Conservation (phyloP, 2,888 invertebrate species). For the Brachypalpus laphriformis region DNA sequence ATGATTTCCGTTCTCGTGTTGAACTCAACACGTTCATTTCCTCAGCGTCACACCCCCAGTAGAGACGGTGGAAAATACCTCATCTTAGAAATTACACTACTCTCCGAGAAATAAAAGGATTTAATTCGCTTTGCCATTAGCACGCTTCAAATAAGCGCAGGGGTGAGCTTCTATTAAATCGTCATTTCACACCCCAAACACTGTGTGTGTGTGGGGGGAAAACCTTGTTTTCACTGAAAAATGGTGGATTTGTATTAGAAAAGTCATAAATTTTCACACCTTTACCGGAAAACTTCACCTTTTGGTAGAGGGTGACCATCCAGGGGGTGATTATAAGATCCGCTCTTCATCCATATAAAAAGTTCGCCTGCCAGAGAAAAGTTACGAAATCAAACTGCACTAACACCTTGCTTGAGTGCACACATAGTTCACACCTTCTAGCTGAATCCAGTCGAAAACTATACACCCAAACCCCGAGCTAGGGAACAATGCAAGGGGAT, state of each 20-base stretch:
- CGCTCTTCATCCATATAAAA: conserved; percentile 23
- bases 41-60: conserved; percentile 25
- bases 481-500: neutral
- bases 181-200: conserved; percentile 41
- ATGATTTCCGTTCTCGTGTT: conserved; percentile 73
- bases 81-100: conserved; percentile 65
- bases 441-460: conserved; percentile 27
- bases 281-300: conserved; percentile 35
- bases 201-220: neutral
- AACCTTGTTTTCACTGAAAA: conserved; percentile 38
- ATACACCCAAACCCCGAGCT: neutral
- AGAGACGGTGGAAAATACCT: conserved; percentile 26
- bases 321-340: conserved; percentile 36
- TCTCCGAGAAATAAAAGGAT: conserved; percentile 62
- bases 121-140: conserved; percentile 73
- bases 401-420: conserved; percentile 23
- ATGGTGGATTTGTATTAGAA: conserved; percentile 18
- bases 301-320: neutral
- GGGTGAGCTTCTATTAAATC: conserved; percentile 56
- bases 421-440: conserved; percentile 50
- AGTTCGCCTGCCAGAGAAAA: conserved; percentile 41
- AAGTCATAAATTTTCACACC: conserved; percentile 63
- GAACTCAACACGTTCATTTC: conserved; percentile 73
- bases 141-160: conserved; percentile 50
- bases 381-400: conserved; percentile 64